Evolutionary conservation across 1,140 invertebrate genomes (phyloP), one percentile per base, ranked within the genome.

Genomic region (Drosophila sp.): DNA sequence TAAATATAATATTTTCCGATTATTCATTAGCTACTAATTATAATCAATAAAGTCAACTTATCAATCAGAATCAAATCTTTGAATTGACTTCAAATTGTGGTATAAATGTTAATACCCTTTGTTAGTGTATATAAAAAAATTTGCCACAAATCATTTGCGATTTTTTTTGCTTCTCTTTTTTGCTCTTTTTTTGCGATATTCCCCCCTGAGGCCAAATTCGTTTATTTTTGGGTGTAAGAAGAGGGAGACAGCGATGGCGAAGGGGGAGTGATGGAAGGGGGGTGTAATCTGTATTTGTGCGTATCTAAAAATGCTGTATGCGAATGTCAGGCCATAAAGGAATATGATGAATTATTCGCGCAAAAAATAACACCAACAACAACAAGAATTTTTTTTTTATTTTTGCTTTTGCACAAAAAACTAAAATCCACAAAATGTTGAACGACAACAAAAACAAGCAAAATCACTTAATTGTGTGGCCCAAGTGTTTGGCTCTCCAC

Each of bases 101-200:
- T 6, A 25, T 32, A 29, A 38, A 8, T 25, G 21, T 11, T 4
- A 7, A 40, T n/a, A 50, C 46, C 21, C 46, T 62, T 32, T 50
- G 7, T 8, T 1, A 51, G 25, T 3, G 21, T 40, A 62, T 40
- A 62, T 16, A 14, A 70, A 61, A 53, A 78, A 81, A 78, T 75
- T 87, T 70, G 83, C 79, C 79, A 80, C 79, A 87, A 87, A 87
- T 87, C 83, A 87, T 87, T 87, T 87, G 79, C 80, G 67, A 89
- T 89, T 89, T 84, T 79, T 76, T 70, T 48, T 67, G 69, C 65
- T 74, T 46, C 38, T 21, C 40, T 21, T 41, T 59, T 51, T 63
- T 61, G 21, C 21, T 46, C 59, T 80, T 80, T 82, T 82, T 87
- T 79, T 74, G 76, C 76, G 71, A 87, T 84, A 83, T 89, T 89